Percentiles rank a stretch among this genome's conserved stretches.
These are phyloP conservation scores for Setophaga kirtlandii DNA, from an alignment of 2,113 vertebrate genomes.

Conservation along the genomic window DNA sequence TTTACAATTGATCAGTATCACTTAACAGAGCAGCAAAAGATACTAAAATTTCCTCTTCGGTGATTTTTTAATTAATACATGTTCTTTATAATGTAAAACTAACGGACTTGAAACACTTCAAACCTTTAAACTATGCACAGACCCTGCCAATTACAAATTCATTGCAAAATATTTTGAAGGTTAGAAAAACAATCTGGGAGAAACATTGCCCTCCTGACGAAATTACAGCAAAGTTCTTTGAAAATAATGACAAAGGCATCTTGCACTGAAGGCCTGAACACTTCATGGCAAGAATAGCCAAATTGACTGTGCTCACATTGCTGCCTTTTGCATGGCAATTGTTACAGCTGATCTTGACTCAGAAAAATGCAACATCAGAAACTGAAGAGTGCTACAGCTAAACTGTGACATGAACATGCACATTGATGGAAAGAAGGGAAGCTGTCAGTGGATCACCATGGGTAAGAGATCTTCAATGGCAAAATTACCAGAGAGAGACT, in stretches of 20 bases:
- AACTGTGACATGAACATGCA: accelerated
- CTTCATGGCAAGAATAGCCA: not conserved
- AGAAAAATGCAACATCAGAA: not conserved
- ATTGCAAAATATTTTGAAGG: conserved; percentile 31
- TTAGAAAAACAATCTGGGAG: conserved; percentile 20
- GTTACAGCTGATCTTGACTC: not conserved
- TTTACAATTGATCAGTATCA: not conserved
- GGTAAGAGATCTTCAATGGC: not conserved
- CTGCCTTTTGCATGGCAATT: not conserved
- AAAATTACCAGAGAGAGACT: not conserved
- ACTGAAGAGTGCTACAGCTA: not conserved
- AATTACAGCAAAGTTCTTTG: not conserved
- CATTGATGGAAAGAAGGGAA: not conserved
- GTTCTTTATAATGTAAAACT: not conserved
- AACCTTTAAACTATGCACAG: conserved; percentile 28
- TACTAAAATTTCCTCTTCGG: not conserved
- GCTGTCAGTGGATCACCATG: not conserved
- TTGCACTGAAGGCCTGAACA: not conserved
- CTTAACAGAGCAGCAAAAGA: not conserved
- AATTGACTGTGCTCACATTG: not conserved
- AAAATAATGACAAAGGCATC: not conserved
- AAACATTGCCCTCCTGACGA: not conserved
- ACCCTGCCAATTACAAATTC: conserved; percentile 5
- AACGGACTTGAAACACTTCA: not conserved
- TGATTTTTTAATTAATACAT: not conserved